Evolutionary conservation across 2,888 invertebrate genomes (phyloP), one percentile per base, ranked within the genome.

Genomic region (Aethes cnicana): DNA sequence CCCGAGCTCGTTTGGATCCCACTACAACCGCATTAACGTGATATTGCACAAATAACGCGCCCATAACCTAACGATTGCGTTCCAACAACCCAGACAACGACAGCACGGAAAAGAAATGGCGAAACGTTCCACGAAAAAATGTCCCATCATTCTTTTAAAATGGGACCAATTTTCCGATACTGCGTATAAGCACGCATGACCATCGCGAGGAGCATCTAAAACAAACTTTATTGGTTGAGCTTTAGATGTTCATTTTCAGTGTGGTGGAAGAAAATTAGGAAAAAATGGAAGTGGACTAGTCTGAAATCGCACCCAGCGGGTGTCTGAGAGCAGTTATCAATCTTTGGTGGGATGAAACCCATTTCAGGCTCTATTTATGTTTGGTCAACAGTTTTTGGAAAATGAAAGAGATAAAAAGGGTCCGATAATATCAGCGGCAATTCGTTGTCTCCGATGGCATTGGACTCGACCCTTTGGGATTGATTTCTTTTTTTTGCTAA

Each of bases 61-160:
- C 44, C 33, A 32, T 46, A 50, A 39, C 39, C 32, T 11, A 28
- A n/a, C 52, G 39, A 52, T 52, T 46, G 52, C 52, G 46, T 44
- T 46, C 20, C 25, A 33, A 52, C 52, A 28, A 46, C 52, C 50
- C n/a, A 37, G 32, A 30, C 41, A 26, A 6, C 64, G 63, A 62
- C 62, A 58, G 64, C 68, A 63, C 61, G 55, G 68, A 73, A n/a
- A n/a, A 79, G 68, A 75, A 72, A 82, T 79, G 57, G 69, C 62
- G 59, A 68, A 75, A 73, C 80, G 74, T 82, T 78, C 64, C 68
- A 49, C 47, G 55, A 72, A 76, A 56, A 80, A 83, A 81, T 78
- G 81, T 81, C 77, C 77, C 74, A 84, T 83, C 82, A 77, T 77
- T 87, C 82, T 80, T 84, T 77, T 76, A 78, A 83, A 86, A 84